These are phyloP conservation scores for Thyatira batis DNA, from an alignment of 2,888 invertebrate genomes.

Conservation along the genomic window DNA sequence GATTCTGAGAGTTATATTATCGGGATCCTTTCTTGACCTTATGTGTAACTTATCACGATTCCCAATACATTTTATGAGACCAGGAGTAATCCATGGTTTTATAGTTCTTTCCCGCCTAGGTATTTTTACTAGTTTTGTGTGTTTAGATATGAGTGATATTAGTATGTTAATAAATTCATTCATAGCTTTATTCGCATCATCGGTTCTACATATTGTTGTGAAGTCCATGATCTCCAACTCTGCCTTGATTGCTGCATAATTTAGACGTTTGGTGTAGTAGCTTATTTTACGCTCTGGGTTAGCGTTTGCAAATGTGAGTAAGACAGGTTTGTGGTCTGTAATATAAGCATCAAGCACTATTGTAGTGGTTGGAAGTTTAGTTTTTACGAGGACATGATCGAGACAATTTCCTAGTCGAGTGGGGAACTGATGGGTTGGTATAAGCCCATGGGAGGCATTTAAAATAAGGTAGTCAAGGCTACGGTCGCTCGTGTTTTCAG, in stretches of 20 bases:
- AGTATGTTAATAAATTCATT: neutral
- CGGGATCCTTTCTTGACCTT: slow-evolving; percentile 1
- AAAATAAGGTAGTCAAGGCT: neutral
- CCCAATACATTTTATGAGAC: slow-evolving; percentile 11
- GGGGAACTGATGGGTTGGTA: neutral
- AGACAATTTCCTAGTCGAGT: slow-evolving; percentile 4
- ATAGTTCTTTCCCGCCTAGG: neutral
- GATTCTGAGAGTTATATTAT: slow-evolving; percentile 1
- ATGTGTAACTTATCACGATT: slow-evolving; percentile 10
- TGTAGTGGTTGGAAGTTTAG: neutral
- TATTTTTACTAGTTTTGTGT: neutral
- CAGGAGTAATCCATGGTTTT: too few species aligned
- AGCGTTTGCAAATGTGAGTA: neutral
- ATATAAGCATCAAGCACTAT: slow-evolving; percentile 2
- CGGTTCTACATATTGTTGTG: too few species aligned
- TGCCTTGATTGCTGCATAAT: neutral
- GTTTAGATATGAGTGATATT: neutral
- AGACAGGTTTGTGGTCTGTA: slow-evolving; percentile 5
- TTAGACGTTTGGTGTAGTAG: neutral
- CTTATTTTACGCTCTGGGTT: neutral
- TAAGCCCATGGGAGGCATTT: neutral
- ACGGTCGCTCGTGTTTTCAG: neutral
- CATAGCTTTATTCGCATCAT: too few species aligned
- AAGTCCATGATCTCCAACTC: neutral
- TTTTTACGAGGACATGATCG: slow-evolving; percentile 2